Conservation (phyloP, 2,113 vertebrate species). For the Lophius piscatorius region DNA sequence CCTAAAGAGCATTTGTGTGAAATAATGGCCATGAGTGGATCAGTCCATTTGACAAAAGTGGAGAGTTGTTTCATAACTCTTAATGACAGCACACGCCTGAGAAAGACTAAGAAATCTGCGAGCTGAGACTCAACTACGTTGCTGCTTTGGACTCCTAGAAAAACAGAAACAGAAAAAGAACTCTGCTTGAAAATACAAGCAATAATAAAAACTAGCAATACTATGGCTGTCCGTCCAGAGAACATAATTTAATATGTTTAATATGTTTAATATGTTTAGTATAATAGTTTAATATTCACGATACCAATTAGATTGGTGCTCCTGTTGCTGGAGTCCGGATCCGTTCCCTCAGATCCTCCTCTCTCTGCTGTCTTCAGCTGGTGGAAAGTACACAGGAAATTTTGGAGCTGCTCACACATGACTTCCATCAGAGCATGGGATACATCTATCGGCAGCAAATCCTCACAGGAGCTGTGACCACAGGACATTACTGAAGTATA, state of each 20-base stretch:
- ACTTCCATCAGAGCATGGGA: conserved; percentile 83
- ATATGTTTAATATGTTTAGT: too few species aligned
- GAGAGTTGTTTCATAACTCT: conserved; percentile 75
- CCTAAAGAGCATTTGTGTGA: conserved; percentile 78
- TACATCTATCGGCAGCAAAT: conserved; percentile 77
- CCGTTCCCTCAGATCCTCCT: conserved; percentile 32
- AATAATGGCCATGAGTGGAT: conserved; percentile 82
- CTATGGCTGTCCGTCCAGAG: too few species aligned
- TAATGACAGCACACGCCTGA: conserved; percentile 79
- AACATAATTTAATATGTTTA: too few species aligned
- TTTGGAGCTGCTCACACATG: conserved; percentile 82
- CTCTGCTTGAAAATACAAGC: not conserved
- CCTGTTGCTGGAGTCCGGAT: conserved; percentile 40
- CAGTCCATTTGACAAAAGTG: conserved; percentile 80
- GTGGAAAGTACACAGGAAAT: conserved; percentile 70
- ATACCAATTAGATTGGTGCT: conserved; percentile 65
- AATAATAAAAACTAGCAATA: too few species aligned
- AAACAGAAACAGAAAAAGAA: conserved; percentile 10
- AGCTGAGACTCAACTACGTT: conserved; percentile 81
- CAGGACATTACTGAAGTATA: too few species aligned
- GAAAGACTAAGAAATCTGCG: conserved; percentile 83
- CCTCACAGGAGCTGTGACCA: conserved; percentile 78
- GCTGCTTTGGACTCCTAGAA: conserved; percentile 69
- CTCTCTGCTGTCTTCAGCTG: conserved; percentile 75
- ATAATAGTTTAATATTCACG: too few species aligned